Evolutionary conservation across 2,888 invertebrate genomes (phyloP), one percentile per base, ranked within the genome.

Genomic region (Drosophila tanythrix): DNA sequence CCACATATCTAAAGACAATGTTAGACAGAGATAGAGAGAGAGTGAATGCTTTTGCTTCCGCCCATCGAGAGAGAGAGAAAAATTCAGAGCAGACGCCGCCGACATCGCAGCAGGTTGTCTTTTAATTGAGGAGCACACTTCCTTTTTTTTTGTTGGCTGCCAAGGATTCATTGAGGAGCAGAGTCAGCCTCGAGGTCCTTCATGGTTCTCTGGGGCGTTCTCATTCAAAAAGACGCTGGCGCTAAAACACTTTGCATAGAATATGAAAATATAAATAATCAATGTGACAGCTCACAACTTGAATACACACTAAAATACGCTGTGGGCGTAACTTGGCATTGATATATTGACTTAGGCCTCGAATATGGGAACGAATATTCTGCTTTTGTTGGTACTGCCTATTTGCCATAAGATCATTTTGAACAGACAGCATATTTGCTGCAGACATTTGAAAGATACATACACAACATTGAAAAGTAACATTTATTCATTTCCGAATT

Each of bases 41-140:
- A 33, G 31, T 50, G 11, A 50, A 55, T 59, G 50, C 58, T 50
- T 65, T 68, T 67, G 74, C 85, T 80, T 85, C 89, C 85, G 85
- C 87, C 80, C 55, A 31, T n/a, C n/a, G 13, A 25, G n/a, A 38
- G n/a, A 38, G n/a, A 50, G 27, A n/a, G 4, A 62, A 27, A 67
- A 78, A 75, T 84, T 74, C 61, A 82, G 82, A 66, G 82, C 79
- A 79, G 70, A 62, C 53, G 65, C 59, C 83, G 72, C 62, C 84
- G 70, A 60, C 69, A 68, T 48, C 89, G 15, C 89, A 85, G 85
- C 85, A 84, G 85, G 85, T 72, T 84, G 75, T 80, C 81, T 69
- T 70, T 73, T 86, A 86, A 86, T 86, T 86, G 85, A 81, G 89
- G 84, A 68, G 6, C 66, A 33, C n/a, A 36, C 40, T 25, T 31